Base-by-base conservation (phyloP, 2,888 invertebrate species). In the Carabus problematicus region DNA sequence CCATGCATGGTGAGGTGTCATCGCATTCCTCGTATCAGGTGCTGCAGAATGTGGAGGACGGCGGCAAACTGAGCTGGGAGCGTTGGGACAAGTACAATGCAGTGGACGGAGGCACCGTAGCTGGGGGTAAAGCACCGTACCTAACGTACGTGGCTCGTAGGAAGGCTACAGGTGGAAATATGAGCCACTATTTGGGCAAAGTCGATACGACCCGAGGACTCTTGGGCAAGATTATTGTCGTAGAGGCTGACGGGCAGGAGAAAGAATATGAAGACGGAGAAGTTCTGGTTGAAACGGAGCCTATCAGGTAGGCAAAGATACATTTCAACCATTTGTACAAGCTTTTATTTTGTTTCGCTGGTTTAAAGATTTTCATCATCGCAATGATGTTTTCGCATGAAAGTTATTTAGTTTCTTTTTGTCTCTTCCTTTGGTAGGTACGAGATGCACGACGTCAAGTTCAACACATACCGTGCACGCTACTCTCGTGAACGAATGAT, bases 211-310 rank as follows among this genome's bases (percentile, higher is more conserved):
- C 75, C 73, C 3, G 84, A 84, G 74, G 87, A 87, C 72, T 86
- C 85, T 63, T 83, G 91, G 93, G 93, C 8, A 87, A 87, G 75
- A 86, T 92, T 72, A 84, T 86, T 72, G 88, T 91, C 42, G 88
- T 90, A 69, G 88, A 89, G 76, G 87, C 88, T 70, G 83, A 87
- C 70, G 84, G 85, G 58, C 85, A 86, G 71, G 86, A 87, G 75
- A 74, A 85, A 69, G 82, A 84, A 54, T 86, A 85, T 76, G 86
- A 86, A 70, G 86, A 85, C 58, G 93, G 93, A 0, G 91, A 94
- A 78, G 86, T 95, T 60, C 83, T 95, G 29, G 87, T 91, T 7
- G 94, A 94, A 83, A 88, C 90, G 0, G 94, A 94, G 79, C 94
- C 94, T 0, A 84, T 87, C 42, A 73, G 81, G 41, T 78, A 77